Base-by-base conservation (phyloP, 2,888 invertebrate species). In the Peribatodes rhomboidaria region DNA sequence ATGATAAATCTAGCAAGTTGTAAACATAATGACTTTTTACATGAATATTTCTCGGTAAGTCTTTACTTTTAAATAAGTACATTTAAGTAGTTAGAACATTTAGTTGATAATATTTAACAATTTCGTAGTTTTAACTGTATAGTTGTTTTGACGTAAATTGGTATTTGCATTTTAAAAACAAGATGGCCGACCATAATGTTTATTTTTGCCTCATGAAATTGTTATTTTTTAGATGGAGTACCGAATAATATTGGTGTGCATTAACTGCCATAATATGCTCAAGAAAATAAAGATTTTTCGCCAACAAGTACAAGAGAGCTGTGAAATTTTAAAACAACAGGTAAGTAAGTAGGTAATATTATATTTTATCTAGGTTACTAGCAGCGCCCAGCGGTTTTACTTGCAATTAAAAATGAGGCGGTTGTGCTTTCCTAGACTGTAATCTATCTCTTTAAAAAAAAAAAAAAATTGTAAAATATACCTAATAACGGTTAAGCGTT, bases 241-340 rank as follows among this genome's bases (percentile, higher is more conserved):
- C 35, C 42, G 72, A 10, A 71, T 67, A 1, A 44, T 59, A 3
- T 53, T 77, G 9, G 73, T 88, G 0, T 91, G 91, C 49, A 8
- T 66, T 1, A 7, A 66, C 2, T 91, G 91, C 37, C 91, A 91
- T 61, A 71, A 53, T 11, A 77, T 82, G 54, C 64, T 90, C 13
- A 79, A 75, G 14, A 87, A 86, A 64, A 82, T 88, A 13, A 77
- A 83, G 0, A 8, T 57, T 0, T 91, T 91, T 49, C 81, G 76
- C 47, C 62, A 65, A 0, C 85, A 87, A 70, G 80, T 87, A 0
- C 74, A 81, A 60, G 71, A 82, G 0, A 83, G 77, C 44, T 46
- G 77, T 7, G 56, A 65, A 0, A 53, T 76, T 13, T 71, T 89
- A 2, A 77, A 71, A 7, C 69, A 77, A 7, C 76, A 79, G 83